A percentile compares a stretch with the other conserved stretches of the same genome.
phyloP scores from a whole-genome alignment of 2,113 vertebrate genomes.

The Colaptes auratus region DNA sequence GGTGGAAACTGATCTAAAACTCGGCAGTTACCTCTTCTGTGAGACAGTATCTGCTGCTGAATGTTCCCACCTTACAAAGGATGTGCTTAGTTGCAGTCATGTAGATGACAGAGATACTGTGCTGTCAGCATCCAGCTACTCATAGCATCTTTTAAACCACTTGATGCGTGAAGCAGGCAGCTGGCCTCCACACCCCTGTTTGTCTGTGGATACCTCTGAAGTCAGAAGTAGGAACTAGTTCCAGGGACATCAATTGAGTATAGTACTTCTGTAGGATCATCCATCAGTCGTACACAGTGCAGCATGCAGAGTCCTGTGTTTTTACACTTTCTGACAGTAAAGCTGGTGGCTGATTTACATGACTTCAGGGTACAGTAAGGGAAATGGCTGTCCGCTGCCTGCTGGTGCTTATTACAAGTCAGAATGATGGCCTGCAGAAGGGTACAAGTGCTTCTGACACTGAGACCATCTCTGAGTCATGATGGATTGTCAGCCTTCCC shows the following conservation, averaged over 20 bases:
- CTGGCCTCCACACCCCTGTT: neutral
- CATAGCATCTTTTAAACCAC: neutral
- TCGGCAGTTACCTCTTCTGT: neutral
- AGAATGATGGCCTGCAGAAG: slow-evolving; percentile 32
- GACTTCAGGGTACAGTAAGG: slow-evolving; percentile 27
- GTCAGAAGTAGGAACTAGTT: neutral
- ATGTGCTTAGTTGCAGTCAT: neutral
- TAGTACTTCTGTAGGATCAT: neutral
- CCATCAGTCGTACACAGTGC: neutral
- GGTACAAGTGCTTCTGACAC: slow-evolving; percentile 11
- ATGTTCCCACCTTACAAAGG: neutral
- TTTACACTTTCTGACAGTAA: slow-evolving; percentile 41
- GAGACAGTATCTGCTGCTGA: neutral
- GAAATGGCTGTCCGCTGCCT: slow-evolving; percentile 30
- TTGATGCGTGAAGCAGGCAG: neutral
- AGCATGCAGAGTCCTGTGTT: neutral
- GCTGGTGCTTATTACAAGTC: slow-evolving; percentile 34
- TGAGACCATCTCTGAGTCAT: neutral
- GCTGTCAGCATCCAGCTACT: neutral
- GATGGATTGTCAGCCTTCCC: slow-evolving; percentile 37
- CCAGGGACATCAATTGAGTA: neutral
- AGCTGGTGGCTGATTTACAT: slow-evolving; percentile 16
- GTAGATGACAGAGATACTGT: neutral
- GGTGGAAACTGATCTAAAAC: neutral
- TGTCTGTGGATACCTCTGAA: neutral